phyloP scores from a whole-genome alignment of 2,113 vertebrate genomes.

The Chaetodon auriga region DNA sequence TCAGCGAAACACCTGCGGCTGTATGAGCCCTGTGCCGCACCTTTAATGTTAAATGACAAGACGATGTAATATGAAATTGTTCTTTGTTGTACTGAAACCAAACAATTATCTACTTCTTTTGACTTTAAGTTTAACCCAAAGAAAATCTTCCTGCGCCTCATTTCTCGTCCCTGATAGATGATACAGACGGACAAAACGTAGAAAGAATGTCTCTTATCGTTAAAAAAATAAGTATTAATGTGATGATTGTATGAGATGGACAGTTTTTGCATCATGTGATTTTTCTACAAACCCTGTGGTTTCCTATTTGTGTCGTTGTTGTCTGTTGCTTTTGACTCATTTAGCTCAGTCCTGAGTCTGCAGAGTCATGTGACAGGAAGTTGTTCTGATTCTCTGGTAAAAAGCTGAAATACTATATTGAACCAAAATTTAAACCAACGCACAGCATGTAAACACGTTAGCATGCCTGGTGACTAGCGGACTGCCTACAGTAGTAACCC shows the following conservation, averaged over 20 bases:
- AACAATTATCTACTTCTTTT: not conserved
- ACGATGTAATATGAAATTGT: not conserved
- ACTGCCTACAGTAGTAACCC: too few relatives aligned
- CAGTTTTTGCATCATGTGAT: not conserved
- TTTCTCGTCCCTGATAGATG: not conserved
- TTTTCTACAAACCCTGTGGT: conserved; percentile 3
- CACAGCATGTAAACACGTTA: too few relatives aligned
- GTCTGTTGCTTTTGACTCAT: conserved; percentile 7
- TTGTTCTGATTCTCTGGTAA: not conserved
- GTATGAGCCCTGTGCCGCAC: not conserved
- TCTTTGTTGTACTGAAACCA: not conserved
- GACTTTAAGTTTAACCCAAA: not conserved
- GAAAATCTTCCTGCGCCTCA: not conserved
- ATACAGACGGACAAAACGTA: not conserved
- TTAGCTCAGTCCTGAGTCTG: not conserved
- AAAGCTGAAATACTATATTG: not conserved
- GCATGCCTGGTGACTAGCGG: too few relatives aligned
- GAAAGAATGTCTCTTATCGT: not conserved
- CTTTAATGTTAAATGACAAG: too few relatives aligned
- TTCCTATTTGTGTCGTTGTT: conserved; percentile 12
- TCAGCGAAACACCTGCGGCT: not conserved
- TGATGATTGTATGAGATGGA: not conserved
- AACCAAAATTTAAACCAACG: not conserved
- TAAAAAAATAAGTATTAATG: not conserved
- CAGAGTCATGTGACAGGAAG: not conserved